Evolutionary conservation across 2,797 vertebrate genomes (phyloP), one percentile per base, ranked within the genome.

Genomic region (Cheirogaleus major): DNA sequence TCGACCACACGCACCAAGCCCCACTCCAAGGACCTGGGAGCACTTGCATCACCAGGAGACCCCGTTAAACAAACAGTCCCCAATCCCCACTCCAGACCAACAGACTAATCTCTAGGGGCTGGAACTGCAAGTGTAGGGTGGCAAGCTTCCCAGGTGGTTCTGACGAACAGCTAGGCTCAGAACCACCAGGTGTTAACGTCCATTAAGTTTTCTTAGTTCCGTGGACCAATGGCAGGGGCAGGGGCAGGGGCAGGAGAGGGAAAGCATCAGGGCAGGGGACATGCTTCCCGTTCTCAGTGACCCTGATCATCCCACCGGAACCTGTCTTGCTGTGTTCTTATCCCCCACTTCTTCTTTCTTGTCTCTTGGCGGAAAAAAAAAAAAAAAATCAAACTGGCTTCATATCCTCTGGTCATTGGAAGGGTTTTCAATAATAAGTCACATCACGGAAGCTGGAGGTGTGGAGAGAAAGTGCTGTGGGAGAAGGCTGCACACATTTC

Each of bases 391-490:
- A 91, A 87, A 75, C 10, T 76, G 38, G n/a, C 15, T 82, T 96
- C 45, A 27, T 32, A 75, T 23, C 43, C 6, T 63, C 69, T 69
- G 30, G 15, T 72, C 90, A 55, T 8, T 59, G 18, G 7, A 43
- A 67, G 35, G 2, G 59, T 61, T 93, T 90, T 76, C 52, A 84
- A 78, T 85, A 94, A 84, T 41, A 94, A 92, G 92, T 38, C 23
- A 81, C 38, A 41, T 65, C 61, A 91, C 13, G 25, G 70, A 87
- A 70, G 69, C 70, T 50, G 35, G 50, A 43, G 63, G 38, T 45
- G 10, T 22, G 12, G 61, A 83, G 65, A 95, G n/a, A 91, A 61
- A 57, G 18, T 27, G 10, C 65, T 70, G 79, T 72, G 50, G 70
- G 76, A 83, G 79, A 86, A 78, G 41, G 73, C 14, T 6, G 32